Evolutionary conservation across 1,140 invertebrate genomes (phyloP), one percentile per base, ranked within the genome.

Genomic region (Harpegnathos saltator): DNA sequence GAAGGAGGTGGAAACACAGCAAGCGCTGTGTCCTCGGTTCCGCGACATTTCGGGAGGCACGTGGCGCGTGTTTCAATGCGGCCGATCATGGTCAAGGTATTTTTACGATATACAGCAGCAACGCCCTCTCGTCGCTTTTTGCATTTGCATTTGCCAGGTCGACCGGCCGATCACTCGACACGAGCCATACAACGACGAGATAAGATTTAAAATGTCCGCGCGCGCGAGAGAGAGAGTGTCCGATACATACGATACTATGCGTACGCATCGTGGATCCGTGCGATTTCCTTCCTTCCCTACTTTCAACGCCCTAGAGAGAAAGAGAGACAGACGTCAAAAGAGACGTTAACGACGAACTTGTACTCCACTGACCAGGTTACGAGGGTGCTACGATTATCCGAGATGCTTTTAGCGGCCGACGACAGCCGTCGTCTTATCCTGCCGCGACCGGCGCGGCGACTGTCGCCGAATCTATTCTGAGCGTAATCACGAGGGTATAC

Each of bases 391-490:
- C 3, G 24, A 48, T 56, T 58, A 68, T 17, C 15, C 33, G 33
- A 58, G 17, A 78, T 68, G 19, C 11, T 68, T 78, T 78, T 58
- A 44, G 12, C 52, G 11, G 0, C 0, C 7, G 38, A 44, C 59
- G 22, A 22, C 12, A 26, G n/a, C 22, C 15, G 26, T 33, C 24
- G 44, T 66, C 24, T 66, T 52, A 54, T 54, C 59, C 44, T 52
- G 14, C 7, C 54, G n/a, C n/a, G 54, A 56, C 12, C 58, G 19
- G 3, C 26, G 59, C 24, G 59, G 1, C 7, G 14, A 54, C 19
- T 77, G 68, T 68, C 29, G 50, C 14, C 63, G 15, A 78, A 68
- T 68, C 33, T 80, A 69, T 80, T 69, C 63, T 9, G 59, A 24
- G 62, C 33, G 29, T 44, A 56, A 78, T 78, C 24, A 14, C 62